A percentile compares a stretch with the other conserved stretches of the same genome.
phyloP scores from a whole-genome alignment of 2,888 invertebrate genomes.

The Disparrhopalites patrizii region DNA sequence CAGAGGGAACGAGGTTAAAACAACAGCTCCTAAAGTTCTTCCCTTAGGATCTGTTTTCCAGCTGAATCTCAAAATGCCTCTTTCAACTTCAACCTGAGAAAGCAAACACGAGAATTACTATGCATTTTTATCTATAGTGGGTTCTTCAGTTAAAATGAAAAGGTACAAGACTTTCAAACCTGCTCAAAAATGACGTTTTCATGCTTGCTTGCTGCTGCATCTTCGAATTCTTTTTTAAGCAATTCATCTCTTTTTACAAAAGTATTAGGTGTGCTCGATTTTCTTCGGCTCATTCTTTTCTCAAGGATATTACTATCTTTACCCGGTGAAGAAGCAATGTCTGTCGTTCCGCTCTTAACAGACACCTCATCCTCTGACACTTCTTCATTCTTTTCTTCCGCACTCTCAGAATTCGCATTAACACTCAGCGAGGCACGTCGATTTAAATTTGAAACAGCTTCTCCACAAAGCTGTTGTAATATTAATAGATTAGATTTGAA shows the following conservation, averaged over 20 bases:
- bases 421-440: slow-evolving; percentile 1
- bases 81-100: slow-evolving; percentile 38
- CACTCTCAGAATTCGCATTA: neutral
- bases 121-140: neutral
- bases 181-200: slow-evolving; percentile 45
- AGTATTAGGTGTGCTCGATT: slow-evolving; percentile 15
- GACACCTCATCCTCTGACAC: slow-evolving; percentile 20
- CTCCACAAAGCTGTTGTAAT: slow-evolving; percentile 14
- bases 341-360: neutral
- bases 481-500: too few species aligned
- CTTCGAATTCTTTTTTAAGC: slow-evolving; percentile 42
- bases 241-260: slow-evolving; percentile 40
- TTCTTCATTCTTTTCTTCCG: slow-evolving; percentile 27
- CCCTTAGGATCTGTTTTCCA: slow-evolving; percentile 42
- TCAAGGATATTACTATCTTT: neutral
- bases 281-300: neutral
- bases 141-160: neutral
- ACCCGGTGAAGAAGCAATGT: neutral
- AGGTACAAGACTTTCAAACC: too few species aligned
- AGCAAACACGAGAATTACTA: neutral
- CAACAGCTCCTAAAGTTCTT: slow-evolving; percentile 53
- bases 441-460: neutral
- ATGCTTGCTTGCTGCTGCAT: slow-evolving; percentile 33
- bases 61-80: slow-evolving; percentile 42
- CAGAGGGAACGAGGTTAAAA: slow-evolving; percentile 67